Evolutionary conservation across 2,797 vertebrate genomes (phyloP), one percentile per base, ranked within the genome.

Genomic region (Ptychobarbus kaznakovi): DNA sequence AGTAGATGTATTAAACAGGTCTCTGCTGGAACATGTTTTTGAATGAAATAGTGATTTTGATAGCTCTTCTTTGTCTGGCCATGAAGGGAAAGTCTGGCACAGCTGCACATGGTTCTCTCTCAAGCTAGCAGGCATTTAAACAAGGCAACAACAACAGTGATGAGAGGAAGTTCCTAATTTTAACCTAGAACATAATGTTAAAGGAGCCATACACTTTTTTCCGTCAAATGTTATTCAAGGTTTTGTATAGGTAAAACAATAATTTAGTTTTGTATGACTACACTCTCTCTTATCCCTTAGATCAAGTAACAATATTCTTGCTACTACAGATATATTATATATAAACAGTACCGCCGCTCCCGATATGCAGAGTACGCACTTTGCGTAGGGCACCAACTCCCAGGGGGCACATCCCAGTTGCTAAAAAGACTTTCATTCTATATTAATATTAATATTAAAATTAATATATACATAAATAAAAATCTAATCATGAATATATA

Each of bases 71-170:
- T 58, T 16, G n/a, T 13, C 61, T 65, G 61, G 12, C 28, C 66
- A 69, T 22, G 4, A 69, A 44, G 22, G 12, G 22, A 44, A 72
- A 44, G 22, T 7, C 6, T 72, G 35, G 35, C 66, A 69, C 66
- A 66, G 63, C 13, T 53, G 18, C 18, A 20, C 51, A 20, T 28
- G 11, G 28, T 16, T 35, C 63, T 66, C 2, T 66, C 63, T 66
- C 0, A 70, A 70, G 68, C 38, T 10, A 9, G 35, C 7, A 40
- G 38, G 38, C 18, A 42, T 70, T 40, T 42, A 70, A 32, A 68
- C 16, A 38, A 42, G 68, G 68, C 38, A 70, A 70, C 68, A 42
- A 70, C 38, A 70, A 22, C 38, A 70, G 38, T 70, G 68, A 42
- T 42, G 38, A 70, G 68, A 70, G 20, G 11, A 70, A 73, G 22